phyloP scores from a whole-genome alignment of 2,113 vertebrate genomes.

The Serinus canaria region DNA sequence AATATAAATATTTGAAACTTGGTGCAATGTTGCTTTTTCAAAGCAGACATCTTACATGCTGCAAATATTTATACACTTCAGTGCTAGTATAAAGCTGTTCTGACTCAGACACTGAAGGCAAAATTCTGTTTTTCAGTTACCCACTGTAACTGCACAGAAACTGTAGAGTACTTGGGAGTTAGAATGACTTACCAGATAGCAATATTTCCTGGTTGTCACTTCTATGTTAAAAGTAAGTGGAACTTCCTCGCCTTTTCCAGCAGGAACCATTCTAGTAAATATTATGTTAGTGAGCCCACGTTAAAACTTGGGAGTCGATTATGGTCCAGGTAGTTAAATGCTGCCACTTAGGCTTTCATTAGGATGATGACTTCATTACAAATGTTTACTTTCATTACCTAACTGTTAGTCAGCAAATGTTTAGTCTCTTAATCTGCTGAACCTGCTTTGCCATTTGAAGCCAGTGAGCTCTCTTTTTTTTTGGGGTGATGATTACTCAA shows the following conservation, averaged over 20 bases:
- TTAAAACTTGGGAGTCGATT: not conserved
- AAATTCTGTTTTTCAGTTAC: conserved; percentile 1
- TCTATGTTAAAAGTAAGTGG: not conserved
- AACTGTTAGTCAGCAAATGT: conserved; percentile 29
- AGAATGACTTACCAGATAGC: not conserved
- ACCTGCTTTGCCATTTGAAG: conserved; percentile 39
- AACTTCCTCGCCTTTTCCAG: not conserved
- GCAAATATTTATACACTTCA: conserved; percentile 37
- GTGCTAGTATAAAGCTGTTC: conserved; percentile 36
- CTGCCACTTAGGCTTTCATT: not conserved
- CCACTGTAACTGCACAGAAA: not conserved
- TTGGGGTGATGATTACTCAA: not conserved
- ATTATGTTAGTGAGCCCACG: not conserved
- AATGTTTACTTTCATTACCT: conserved; percentile 31
- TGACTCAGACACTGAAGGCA: conserved; percentile 8
- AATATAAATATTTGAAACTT: conserved; percentile 52
- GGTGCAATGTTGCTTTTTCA: conserved; percentile 24
- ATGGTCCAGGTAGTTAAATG: conserved; percentile 9
- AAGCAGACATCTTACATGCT: conserved; percentile 34
- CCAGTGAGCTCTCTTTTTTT: not conserved
- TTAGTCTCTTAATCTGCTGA: conserved; percentile 29
- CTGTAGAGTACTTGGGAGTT: not conserved
- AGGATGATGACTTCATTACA: conserved; percentile 25
- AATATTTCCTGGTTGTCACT: not conserved
- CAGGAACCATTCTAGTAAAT: not conserved